Percentiles rank a stretch among this genome's conserved stretches.
phyloP scores from a whole-genome alignment of 64 coral and sea anemone species.

The Porites lutea region DNA sequence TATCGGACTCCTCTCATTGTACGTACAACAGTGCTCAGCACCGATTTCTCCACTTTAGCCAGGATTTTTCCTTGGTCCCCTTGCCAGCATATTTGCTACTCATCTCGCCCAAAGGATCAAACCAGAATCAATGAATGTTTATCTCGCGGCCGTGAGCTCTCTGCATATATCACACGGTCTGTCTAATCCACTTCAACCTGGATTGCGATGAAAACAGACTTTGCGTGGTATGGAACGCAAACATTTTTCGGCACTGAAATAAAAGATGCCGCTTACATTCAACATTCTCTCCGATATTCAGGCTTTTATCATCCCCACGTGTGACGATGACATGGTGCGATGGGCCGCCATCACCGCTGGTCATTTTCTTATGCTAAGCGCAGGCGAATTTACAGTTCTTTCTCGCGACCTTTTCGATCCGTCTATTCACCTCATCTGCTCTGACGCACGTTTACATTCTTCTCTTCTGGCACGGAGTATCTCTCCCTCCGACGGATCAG shows the following conservation, averaged over 20 bases:
- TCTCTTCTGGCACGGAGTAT: slow-evolving; percentile 10
- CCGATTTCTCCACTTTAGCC: slow-evolving; percentile 16
- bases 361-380: slow-evolving; percentile 3
- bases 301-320: background rate
- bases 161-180: background rate
- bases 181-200: background rate
- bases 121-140: slow-evolving; percentile 5
- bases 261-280: slow-evolving; percentile 7
- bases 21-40: background rate
- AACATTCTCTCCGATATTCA: background rate
- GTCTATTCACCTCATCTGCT: background rate
- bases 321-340: background rate
- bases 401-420: background rate
- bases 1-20: background rate
- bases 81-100: slow-evolving; percentile 23
- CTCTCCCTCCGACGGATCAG: slow-evolving; percentile 1
- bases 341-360: slow-evolving; percentile 9
- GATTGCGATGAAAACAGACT: slow-evolving; percentile 6
- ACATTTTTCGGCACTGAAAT: background rate
- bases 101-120: slow-evolving; percentile 19
- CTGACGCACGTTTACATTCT: background rate
- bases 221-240: slow-evolving; percentile 7
- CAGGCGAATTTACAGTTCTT: no score
- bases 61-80: background rate
- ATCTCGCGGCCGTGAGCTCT: slow-evolving; percentile 6